Percentiles rank a stretch among this genome's conserved stretches.
phyloP scores from a whole-genome alignment of 2,888 invertebrate species.

The Eristalinus aeneus region DNA sequence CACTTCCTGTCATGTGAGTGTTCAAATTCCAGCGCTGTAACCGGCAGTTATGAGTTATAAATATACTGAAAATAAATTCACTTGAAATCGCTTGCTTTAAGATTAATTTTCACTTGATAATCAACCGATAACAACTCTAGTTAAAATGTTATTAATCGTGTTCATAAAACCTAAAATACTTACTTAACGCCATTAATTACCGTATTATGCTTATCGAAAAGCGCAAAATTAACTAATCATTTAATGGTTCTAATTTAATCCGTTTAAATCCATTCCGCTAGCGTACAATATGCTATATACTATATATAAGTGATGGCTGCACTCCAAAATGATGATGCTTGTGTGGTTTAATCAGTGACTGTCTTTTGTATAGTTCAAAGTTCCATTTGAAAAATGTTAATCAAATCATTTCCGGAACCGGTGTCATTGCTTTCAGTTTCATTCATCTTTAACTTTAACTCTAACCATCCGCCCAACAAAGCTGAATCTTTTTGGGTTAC shows the following conservation, averaged over 20 bases:
- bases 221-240: background rate
- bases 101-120: background rate
- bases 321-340: no score
- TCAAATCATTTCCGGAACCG: background rate
- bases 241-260: background rate
- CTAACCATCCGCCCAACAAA: background rate
- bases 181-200: background rate
- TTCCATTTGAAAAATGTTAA: slow-evolving; percentile 4
- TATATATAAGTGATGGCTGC: no score
- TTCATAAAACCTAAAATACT: background rate
- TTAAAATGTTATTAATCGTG: background rate
- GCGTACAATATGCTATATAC: no score
- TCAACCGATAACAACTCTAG: background rate
- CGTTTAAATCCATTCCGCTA: background rate
- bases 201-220: background rate
- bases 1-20: no score
- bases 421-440: slow-evolving; percentile 33
- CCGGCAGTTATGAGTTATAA: no score
- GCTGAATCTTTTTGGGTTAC: background rate
- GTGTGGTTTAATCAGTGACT: no score
- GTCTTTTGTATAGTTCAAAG: no score
- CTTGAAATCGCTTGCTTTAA: background rate
- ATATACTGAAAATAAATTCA: no score
- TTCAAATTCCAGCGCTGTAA: no score
- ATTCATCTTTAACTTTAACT: slow-evolving; percentile 35